Conservation (phyloP, 2,113 vertebrate genomes). For the Psettodes erumei region DNA sequence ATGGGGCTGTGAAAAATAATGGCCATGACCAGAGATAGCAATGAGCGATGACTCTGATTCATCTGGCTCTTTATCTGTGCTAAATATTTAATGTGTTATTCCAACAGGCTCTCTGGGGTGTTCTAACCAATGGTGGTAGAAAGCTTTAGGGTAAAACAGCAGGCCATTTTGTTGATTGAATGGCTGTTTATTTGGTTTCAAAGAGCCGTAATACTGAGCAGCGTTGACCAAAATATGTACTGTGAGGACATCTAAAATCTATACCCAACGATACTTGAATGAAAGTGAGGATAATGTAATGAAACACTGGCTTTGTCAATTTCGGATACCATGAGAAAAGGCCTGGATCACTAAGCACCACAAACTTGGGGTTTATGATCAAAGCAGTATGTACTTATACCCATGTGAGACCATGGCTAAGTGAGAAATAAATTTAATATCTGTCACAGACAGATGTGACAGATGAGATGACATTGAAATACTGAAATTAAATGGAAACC, state of each 20-base stretch:
- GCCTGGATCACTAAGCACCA: conserved; percentile 20
- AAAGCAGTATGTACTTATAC: conserved; percentile 18
- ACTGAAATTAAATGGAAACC: neutral
- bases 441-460: neutral
- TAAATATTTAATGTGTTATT: conserved; percentile 83
- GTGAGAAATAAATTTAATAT: conserved; percentile 42
- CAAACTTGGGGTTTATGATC: conserved; percentile 15
- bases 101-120: conserved; percentile 71
- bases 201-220: conserved; percentile 31
- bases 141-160: conserved; percentile 74
- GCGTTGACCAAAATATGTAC: conserved; percentile 34
- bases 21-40: conserved; percentile 78
- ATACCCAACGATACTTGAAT: conserved; percentile 28
- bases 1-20: conserved; percentile 80
- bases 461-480: neutral
- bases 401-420: conserved; percentile 2
- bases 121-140: conserved; percentile 70
- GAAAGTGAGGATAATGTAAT: conserved; percentile 6
- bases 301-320: conserved; percentile 4
- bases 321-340: neutral
- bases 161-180: conserved; percentile 70
- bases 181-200: conserved; percentile 72
- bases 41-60: conserved; percentile 78
- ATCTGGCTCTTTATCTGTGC: conserved; percentile 77
- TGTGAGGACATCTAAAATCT: conserved; percentile 29